Percentiles rank a stretch among this genome's conserved stretches.
phyloP scores from a whole-genome alignment of 2,888 invertebrate species.

The Sussaba pulchella region DNA sequence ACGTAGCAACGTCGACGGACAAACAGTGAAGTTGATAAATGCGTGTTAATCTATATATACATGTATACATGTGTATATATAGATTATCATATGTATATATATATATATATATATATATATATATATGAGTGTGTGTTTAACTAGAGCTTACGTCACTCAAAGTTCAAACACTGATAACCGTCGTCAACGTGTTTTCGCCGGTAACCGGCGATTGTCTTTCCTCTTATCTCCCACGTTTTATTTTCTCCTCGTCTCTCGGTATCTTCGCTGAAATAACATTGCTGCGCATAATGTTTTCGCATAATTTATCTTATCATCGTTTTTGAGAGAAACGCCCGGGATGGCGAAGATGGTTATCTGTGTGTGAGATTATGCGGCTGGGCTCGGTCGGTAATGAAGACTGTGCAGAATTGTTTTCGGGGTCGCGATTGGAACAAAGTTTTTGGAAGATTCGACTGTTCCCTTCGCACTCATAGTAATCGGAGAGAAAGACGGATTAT shows the following conservation, averaged over 20 bases:
- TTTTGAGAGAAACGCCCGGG: not conserved
- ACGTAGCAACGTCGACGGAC: conserved; percentile 4
- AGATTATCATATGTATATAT: not conserved
- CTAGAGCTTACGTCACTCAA: conserved; percentile 18
- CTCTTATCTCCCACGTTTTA: not conserved
- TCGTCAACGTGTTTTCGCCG: not conserved
- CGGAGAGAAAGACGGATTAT: too few relatives aligned
- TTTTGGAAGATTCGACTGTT: too few relatives aligned
- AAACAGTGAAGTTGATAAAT: not conserved
- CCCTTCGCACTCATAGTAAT: too few relatives aligned
- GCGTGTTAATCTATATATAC: not conserved
- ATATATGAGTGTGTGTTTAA: conserved; percentile 1
- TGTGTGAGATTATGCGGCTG: not conserved
- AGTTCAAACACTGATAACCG: conserved; percentile 45
- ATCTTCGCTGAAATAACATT: not conserved
- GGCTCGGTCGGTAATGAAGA: too few relatives aligned
- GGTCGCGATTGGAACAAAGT: too few relatives aligned
- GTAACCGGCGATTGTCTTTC: conserved; percentile 6
- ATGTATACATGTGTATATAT: not conserved
- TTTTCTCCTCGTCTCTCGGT: not conserved
- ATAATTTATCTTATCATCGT: not conserved
- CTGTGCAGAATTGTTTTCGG: too few relatives aligned
- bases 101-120: not conserved
- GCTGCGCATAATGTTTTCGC: not conserved
- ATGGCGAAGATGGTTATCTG: too few relatives aligned